phyloP scores from a whole-genome alignment of 2,888 invertebrate genomes.

The Deilephila porcellus region DNA sequence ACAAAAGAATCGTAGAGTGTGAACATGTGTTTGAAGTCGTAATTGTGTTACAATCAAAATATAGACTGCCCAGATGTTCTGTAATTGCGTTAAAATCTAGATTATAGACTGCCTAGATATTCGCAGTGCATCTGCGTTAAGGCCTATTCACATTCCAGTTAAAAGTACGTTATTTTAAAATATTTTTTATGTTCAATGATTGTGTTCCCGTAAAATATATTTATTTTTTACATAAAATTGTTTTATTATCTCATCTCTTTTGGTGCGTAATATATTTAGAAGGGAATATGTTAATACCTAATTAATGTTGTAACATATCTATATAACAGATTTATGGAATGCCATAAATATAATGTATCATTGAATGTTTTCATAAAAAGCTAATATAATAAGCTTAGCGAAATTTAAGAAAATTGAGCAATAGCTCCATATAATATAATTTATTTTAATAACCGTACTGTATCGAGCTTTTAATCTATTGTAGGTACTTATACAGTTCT shows the following conservation, averaged over 20 bases:
- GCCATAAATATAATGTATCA: no score
- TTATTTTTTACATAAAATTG: constrained; percentile 21
- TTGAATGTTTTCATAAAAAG: no score
- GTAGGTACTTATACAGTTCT: no score
- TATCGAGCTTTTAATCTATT: no score
- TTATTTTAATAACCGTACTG: no score
- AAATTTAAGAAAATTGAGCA: no score
- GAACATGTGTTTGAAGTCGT: not conserved
- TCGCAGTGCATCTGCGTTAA: not conserved
- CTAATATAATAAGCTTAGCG: no score
- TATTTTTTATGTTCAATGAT: not conserved
- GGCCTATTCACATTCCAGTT: not conserved
- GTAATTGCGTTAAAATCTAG: not conserved
- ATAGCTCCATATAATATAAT: no score
- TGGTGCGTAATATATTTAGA: not conserved
- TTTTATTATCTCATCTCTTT: not conserved
- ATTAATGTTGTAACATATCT: no score
- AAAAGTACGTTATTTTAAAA: not conserved
- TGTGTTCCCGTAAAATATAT: constrained; percentile 18
- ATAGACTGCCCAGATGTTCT: not conserved
- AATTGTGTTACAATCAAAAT: not conserved
- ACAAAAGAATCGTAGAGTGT: no score
- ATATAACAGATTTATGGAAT: no score
- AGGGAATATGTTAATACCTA: no score
- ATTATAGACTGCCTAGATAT: not conserved